Percentiles rank a stretch among this genome's conserved stretches.
Conservation (phyloP, 2,888 invertebrate species). For the Ectemnius lituratus region DNA sequence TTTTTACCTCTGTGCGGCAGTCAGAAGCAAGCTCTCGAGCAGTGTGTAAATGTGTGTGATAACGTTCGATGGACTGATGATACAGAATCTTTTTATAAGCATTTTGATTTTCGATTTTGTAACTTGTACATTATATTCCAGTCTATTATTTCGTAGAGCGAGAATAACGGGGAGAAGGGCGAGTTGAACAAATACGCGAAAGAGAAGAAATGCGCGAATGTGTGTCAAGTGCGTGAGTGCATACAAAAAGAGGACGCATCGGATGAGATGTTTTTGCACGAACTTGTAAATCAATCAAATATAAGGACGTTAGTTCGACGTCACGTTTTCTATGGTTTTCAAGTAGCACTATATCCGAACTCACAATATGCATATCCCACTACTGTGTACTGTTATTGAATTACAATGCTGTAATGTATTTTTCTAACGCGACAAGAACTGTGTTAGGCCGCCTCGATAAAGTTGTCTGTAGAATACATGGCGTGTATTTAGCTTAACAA, state of each 20-base stretch:
- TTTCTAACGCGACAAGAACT: conserved; percentile 14
- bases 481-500: conserved; percentile 1
- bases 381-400: conserved; percentile 13
- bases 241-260: conserved; percentile 21
- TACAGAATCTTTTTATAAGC: conserved; percentile 51
- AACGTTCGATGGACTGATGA: conserved; percentile 46
- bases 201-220: neutral
- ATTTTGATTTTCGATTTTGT: conserved; percentile 52
- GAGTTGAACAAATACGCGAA: neutral
- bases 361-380: conserved; percentile 43
- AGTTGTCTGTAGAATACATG: neutral
- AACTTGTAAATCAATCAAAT: conserved; percentile 35
- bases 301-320: conserved; percentile 36
- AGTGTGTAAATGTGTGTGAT: conserved; percentile 45
- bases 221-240: conserved; percentile 31
- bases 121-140: conserved; percentile 48
- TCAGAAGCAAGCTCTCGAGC: conserved; percentile 15
- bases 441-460: neutral
- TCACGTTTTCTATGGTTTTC: conserved; percentile 45
- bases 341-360: conserved; percentile 55
- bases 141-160: conserved; percentile 36
- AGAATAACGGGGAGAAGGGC: conserved; percentile 6
- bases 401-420: conserved; percentile 34
- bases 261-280: conserved; percentile 44
- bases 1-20: conserved; percentile 36